phyloP scores from a whole-genome alignment of 2,113 vertebrate genomes.

The Struthio camelus region DNA sequence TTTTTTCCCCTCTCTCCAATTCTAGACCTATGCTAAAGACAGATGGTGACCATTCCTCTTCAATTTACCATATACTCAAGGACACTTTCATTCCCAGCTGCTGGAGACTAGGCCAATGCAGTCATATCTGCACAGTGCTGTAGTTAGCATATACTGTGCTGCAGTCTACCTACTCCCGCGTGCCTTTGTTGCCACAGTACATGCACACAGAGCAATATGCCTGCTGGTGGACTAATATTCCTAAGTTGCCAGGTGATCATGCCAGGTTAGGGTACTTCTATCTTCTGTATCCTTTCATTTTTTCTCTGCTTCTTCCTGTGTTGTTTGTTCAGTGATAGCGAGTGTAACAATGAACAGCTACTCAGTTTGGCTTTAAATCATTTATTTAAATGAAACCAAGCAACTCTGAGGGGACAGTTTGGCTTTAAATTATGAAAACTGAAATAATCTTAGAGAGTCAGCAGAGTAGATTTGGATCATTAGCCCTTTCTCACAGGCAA shows the following conservation, averaged over 20 bases:
- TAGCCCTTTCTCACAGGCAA: not conserved
- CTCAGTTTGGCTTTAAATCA: not conserved
- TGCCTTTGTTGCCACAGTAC: accelerated
- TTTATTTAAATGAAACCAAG: not conserved
- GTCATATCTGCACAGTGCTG: not conserved
- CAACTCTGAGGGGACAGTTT: not conserved
- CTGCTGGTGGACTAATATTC: not conserved
- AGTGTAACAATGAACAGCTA: not conserved
- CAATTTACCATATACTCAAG: not conserved
- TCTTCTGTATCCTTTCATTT: not conserved
- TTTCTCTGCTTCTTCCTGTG: not conserved
- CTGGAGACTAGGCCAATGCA: not conserved
- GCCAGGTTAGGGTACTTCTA: not conserved
- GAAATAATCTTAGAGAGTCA: not conserved
- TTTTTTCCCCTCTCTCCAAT: not conserved
- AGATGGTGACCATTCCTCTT: not conserved
- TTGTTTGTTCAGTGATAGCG: not conserved
- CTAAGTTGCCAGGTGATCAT: not conserved
- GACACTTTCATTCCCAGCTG: not conserved
- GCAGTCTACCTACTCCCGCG: not conserved
- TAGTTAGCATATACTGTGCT: not conserved
- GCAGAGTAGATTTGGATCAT: not conserved
- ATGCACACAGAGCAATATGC: not conserved
- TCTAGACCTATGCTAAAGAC: not conserved
- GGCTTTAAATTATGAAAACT: not conserved